Conservation (phyloP, 2,797 vertebrate species). For the Argyrosomus regius region DNA sequence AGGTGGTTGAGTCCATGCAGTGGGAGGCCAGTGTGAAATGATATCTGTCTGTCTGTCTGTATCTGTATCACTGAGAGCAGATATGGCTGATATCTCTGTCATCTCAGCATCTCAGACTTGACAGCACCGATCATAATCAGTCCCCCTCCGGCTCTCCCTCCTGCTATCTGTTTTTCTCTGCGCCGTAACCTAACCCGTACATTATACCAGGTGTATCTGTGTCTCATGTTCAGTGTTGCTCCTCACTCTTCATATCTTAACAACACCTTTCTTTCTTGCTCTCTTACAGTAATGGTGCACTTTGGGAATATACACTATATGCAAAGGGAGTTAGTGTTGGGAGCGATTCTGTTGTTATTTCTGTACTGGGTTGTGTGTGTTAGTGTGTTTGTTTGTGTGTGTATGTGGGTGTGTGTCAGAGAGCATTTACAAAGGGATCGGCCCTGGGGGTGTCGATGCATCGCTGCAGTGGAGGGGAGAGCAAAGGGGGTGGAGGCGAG, state of each 20-base stretch:
- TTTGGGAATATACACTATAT: constrained; percentile 70
- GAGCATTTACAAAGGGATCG: constrained; percentile 79
- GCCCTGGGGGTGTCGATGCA: constrained; percentile 73
- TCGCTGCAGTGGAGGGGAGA: constrained; percentile 68
- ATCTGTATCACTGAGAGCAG: constrained; percentile 72
- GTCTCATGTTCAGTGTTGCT: constrained; percentile 51
- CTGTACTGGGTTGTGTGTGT: constrained; percentile 40
- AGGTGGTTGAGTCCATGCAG: constrained; percentile 43
- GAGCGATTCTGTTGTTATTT: constrained; percentile 61
- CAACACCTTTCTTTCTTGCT: constrained; percentile 51
- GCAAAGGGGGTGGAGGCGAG: constrained; percentile 65
- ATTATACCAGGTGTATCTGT: constrained; percentile 52
- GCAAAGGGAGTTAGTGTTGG: constrained; percentile 59
- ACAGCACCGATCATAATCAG: constrained; percentile 78
- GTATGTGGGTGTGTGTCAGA: constrained; percentile 69
- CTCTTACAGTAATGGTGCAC: constrained; percentile 68
- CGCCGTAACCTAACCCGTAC: constrained; percentile 33
- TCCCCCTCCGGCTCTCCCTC: constrained; percentile 65
- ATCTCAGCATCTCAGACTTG: constrained; percentile 78
- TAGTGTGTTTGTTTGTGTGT: constrained; percentile 42
- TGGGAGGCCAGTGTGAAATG: constrained; percentile 61
- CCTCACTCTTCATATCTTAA: constrained; percentile 50
- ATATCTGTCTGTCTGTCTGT: constrained; percentile 74
- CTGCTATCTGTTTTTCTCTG: constrained; percentile 50
- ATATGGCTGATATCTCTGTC: constrained; percentile 76